Conservation (phyloP, 2,888 invertebrate genomes). For the Cepaea hortensis region DNA sequence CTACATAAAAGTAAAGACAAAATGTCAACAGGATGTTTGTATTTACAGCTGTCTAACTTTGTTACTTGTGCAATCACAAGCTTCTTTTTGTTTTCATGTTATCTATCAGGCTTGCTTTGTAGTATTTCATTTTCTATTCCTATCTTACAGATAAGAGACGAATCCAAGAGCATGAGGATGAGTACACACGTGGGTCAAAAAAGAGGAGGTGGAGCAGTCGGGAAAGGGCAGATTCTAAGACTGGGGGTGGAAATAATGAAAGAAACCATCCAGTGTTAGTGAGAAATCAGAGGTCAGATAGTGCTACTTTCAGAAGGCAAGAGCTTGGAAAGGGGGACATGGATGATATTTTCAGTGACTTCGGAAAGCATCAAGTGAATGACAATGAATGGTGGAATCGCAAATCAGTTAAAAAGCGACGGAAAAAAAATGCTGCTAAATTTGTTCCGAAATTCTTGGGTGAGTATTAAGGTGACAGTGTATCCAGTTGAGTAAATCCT, state of each 20-base stretch:
- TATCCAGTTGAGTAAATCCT: background rate
- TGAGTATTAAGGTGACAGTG: background rate
- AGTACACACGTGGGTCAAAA: background rate
- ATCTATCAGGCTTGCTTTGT: background rate
- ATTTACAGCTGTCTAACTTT: too few relatives aligned
- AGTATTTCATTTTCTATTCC: too few relatives aligned
- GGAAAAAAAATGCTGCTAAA: background rate
- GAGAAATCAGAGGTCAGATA: background rate
- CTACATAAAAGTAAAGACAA: background rate
- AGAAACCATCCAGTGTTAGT: background rate
- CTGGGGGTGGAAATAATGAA: background rate
- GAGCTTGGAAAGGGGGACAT: background rate
- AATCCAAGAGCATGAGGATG: too few relatives aligned
- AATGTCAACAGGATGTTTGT: too few relatives aligned
- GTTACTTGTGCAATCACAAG: too few relatives aligned
- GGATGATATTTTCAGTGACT: constrained; percentile 21
- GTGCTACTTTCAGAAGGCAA: background rate
- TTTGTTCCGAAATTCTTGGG: background rate
- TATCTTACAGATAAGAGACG: background rate
- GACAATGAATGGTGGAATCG: constrained; percentile 33
- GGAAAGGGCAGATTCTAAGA: background rate
- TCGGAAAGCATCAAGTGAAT: constrained; percentile 29
- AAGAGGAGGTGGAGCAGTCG: background rate
- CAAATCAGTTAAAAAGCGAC: constrained; percentile 2
- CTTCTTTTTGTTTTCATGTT: too few relatives aligned